A percentile compares a stretch with the other conserved stretches of the same genome.
Conservation (phyloP, 2,888 invertebrate genomes). For the Meteorus colon region DNA sequence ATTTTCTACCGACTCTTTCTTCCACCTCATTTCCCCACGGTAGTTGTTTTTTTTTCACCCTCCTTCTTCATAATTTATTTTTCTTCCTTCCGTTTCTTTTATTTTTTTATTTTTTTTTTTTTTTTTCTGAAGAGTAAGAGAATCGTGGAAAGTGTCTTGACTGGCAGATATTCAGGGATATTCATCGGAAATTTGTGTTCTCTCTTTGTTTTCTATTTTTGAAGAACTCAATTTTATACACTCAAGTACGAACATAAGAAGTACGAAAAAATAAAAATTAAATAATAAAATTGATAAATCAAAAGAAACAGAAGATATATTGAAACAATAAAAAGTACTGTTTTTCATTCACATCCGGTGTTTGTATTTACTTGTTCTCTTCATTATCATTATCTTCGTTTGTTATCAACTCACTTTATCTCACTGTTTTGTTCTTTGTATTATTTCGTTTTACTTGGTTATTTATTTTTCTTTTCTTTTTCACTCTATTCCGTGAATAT, state of each 20-base stretch:
- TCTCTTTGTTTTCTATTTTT: neutral
- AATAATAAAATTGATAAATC: neutral
- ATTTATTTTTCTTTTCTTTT: neutral
- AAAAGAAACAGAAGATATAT: neutral
- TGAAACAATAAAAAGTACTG: neutral
- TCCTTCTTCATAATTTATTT: neutral
- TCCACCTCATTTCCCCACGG: constrained; percentile 21
- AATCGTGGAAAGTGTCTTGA: neutral
- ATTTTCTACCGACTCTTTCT: neutral
- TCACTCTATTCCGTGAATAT: neutral
- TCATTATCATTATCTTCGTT: neutral
- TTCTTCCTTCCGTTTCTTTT: neutral
- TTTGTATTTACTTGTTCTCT: neutral
- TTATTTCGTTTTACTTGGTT: neutral
- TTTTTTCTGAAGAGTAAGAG: neutral
- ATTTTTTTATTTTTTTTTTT: neutral
- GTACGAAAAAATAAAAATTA: neutral
- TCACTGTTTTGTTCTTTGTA: no score
- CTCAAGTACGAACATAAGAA: neutral
- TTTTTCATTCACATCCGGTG: neutral
- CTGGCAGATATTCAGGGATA: neutral
- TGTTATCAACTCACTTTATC: no score
- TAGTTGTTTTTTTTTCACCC: neutral
- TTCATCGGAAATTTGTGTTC: neutral
- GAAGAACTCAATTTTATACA: neutral